Evolutionary conservation across 2,797 vertebrate species (phyloP), one percentile per base, ranked within the genome.

Genomic region (Tachyglossus aculeatus): DNA sequence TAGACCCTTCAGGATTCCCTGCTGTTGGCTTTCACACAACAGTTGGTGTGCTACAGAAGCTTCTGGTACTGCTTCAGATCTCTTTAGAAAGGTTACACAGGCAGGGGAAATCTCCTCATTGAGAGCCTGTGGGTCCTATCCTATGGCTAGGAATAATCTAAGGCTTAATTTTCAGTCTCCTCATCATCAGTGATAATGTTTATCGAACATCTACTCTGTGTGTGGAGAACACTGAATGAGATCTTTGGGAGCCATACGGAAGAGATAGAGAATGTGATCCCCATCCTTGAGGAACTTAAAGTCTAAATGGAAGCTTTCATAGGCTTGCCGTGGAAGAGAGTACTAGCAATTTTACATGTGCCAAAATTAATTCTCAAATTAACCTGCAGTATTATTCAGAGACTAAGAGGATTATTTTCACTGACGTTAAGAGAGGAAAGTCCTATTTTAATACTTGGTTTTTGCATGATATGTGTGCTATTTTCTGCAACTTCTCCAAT

Each of bases 11-110:
- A 64, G 52, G 59, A 74, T 71, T 69, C 56, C 76, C 77, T 40
- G 37, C 65, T 19, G 38, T 51, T 82, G 80, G 68, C 88, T 83
- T 87, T 76, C 65, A 50, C 14, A 53, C 40, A 82, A 64, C 27
- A 45, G 60, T 77, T 66, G 54, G n/a, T 34, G 2, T 52, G 16
- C 38, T 65, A 54, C 40, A 19, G 5, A 37, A 3, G 41, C 53
- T 63, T 60, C 41, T 67, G 44, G 56, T 54, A 73, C 66, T 48
- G 25, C 37, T 19, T 29, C 43, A 41, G 77, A 68, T 47, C 64
- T 83, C 82, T 56, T 45, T 33, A 76, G 56, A 27, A 71, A 65
- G 84, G 40, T 40, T 64, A 43, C 48, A 62, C 27, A 61, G 3
- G 51, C 45, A 59, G 36, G n/a, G 60, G 58, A 69, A 73, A 72